Conservation (phyloP, 2,113 vertebrate genomes). For the Sceloporus undulatus region DNA sequence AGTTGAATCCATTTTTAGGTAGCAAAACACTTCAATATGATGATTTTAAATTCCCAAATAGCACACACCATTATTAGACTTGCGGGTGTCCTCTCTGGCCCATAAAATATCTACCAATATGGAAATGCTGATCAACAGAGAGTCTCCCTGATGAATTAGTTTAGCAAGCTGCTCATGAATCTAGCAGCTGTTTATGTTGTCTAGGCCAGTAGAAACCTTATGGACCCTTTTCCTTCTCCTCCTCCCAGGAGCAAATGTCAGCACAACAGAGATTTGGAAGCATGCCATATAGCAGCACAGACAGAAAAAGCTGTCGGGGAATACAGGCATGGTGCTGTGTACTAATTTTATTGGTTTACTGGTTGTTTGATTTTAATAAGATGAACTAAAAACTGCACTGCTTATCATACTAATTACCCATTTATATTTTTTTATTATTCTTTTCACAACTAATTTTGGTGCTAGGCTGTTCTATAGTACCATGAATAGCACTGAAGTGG, state of each 20-base stretch:
- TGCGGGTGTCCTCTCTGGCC: constrained; percentile 39
- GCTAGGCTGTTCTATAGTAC: background rate
- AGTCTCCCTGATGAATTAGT: constrained; percentile 67
- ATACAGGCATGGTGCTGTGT: constrained; percentile 56
- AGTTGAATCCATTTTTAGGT: constrained; percentile 45
- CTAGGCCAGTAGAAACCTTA: constrained; percentile 78
- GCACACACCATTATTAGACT: constrained; percentile 56
- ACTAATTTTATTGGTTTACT: constrained; percentile 27
- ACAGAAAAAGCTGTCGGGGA: constrained; percentile 58
- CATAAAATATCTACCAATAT: constrained; percentile 71
- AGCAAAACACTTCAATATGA: constrained; percentile 49
- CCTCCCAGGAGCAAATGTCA: constrained; percentile 80
- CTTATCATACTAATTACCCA: background rate
- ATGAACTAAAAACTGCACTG: constrained; percentile 38
- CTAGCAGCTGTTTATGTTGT: constrained; percentile 80
- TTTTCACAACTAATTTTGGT: background rate
- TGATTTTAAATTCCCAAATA: constrained; percentile 60
- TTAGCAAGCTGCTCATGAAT: constrained; percentile 77
- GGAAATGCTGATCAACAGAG: constrained; percentile 67
- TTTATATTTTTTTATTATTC: background rate
- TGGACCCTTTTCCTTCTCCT: constrained; percentile 74
- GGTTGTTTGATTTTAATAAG: background rate
- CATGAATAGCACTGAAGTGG: background rate
- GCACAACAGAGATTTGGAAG: constrained; percentile 71
- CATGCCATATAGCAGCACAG: constrained; percentile 62